phyloP scores from a whole-genome alignment of 2,888 invertebrate species.

The Tinea trinotella region DNA sequence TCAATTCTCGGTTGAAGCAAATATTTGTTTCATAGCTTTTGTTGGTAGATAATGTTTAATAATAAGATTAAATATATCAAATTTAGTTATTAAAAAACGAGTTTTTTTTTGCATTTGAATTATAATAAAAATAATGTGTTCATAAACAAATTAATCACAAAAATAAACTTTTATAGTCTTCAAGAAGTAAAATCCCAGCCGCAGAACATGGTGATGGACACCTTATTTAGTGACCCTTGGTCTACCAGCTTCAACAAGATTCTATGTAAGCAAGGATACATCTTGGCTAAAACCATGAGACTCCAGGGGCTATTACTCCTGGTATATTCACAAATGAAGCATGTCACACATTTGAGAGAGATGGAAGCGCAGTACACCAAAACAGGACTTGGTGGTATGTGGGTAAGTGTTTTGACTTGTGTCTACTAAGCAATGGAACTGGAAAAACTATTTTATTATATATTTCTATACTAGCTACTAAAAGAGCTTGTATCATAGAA shows the following conservation, averaged over 20 bases:
- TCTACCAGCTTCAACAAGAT: constrained; percentile 80
- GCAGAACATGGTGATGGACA: constrained; percentile 85
- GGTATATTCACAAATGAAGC: constrained; percentile 83
- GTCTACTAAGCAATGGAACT: too few relatives aligned
- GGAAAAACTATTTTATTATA: too few relatives aligned
- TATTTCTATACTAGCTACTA: too few relatives aligned
- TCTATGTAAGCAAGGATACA: constrained; percentile 78
- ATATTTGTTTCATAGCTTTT: too few relatives aligned
- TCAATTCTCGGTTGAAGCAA: too few relatives aligned
- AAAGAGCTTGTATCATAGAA: too few relatives aligned
- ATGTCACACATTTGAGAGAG: constrained; percentile 85
- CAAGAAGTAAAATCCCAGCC: constrained; percentile 94
- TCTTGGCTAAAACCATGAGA: constrained; percentile 84
- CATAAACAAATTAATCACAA: neutral
- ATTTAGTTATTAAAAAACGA: too few relatives aligned
- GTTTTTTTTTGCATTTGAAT: too few relatives aligned
- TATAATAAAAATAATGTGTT: too few relatives aligned
- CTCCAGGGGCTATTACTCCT: constrained; percentile 88
- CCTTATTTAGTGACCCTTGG: constrained; percentile 90
- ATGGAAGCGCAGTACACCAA: constrained; percentile 90
- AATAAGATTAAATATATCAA: too few relatives aligned
- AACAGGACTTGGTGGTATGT: constrained; percentile 92
- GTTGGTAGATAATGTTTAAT: too few relatives aligned
- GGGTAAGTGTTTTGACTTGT: constrained; percentile 77
- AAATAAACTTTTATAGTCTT: constrained; percentile 61